phyloP scores from a whole-genome alignment of 2,888 invertebrate genomes.

The Drosophila sordidapex region DNA sequence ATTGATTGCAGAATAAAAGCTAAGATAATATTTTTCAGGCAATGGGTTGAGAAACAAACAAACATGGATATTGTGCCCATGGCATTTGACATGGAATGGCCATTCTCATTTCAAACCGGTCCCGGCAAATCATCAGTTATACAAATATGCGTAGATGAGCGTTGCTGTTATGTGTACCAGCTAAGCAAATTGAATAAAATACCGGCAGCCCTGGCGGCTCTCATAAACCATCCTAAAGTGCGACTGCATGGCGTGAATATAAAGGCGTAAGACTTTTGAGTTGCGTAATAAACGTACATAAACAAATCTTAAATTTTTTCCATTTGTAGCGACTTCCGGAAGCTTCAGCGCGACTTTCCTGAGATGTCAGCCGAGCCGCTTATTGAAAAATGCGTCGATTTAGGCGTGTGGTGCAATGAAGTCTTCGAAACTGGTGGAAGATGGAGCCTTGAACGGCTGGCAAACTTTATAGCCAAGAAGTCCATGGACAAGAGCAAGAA shows the following conservation, averaged over 20 bases:
- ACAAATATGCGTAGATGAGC: constrained; percentile 87
- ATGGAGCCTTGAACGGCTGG: constrained; percentile 88
- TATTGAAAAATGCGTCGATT: constrained; percentile 87
- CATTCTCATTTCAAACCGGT: constrained; percentile 87
- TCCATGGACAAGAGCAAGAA: constrained; percentile 86
- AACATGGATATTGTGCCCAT: constrained; percentile 85
- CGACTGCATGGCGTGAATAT: constrained; percentile 88
- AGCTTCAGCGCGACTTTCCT: constrained; percentile 87
- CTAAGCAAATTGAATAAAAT: constrained; percentile 86
- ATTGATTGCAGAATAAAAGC: neutral
- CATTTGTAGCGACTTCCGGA: constrained; percentile 87
- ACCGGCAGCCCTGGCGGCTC: constrained; percentile 86
- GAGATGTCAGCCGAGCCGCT: constrained; percentile 86
- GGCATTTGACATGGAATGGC: constrained; percentile 90
- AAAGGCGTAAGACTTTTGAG: constrained; percentile 86
- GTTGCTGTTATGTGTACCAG: constrained; percentile 87
- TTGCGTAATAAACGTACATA: rapidly evolving
- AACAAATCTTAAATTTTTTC: neutral
- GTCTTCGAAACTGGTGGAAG: constrained; percentile 85
- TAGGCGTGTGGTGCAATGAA: constrained; percentile 87
- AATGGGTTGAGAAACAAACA: constrained; percentile 81
- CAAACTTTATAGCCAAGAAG: constrained; percentile 86
- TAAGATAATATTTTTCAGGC: constrained; percentile 57
- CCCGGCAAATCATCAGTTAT: constrained; percentile 87
- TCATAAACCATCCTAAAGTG: constrained; percentile 87